phyloP scores from a whole-genome alignment of 2,113 vertebrate species.

The Festucalex cinctus region DNA sequence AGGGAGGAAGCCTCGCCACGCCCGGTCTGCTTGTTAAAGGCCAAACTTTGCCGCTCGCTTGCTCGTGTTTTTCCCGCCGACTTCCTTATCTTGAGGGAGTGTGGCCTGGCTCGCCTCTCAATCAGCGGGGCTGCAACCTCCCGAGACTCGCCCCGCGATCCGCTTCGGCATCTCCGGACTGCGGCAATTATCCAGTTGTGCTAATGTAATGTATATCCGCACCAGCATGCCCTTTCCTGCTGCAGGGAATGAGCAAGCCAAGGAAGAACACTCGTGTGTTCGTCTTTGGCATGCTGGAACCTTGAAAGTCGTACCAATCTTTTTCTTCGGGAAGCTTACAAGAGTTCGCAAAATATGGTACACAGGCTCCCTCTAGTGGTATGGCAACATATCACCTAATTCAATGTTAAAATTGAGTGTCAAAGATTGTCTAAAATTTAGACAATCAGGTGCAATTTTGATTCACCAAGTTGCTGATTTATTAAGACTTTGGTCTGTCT shows the following conservation, averaged over 20 bases:
- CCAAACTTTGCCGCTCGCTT: conserved; percentile 12
- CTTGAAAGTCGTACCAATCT: too few relatives aligned
- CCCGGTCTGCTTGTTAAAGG: conserved; percentile 58
- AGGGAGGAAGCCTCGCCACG: conserved; percentile 42
- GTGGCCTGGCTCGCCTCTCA: conserved; percentile 49
- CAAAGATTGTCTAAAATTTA: too few relatives aligned
- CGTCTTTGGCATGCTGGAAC: too few relatives aligned
- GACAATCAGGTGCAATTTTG: too few relatives aligned
- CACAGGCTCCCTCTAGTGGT: too few relatives aligned
- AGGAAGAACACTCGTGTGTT: not conserved
- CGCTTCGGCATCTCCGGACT: conserved; percentile 48
- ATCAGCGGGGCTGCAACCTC: conserved; percentile 49
- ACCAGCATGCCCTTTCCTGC: conserved; percentile 5
- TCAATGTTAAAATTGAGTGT: too few relatives aligned
- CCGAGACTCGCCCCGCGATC: conserved; percentile 58
- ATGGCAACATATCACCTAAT: too few relatives aligned
- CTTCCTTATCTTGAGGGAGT: conserved; percentile 52
- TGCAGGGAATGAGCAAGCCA: not conserved
- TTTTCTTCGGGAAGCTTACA: too few relatives aligned
- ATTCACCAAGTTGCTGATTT: too few relatives aligned
- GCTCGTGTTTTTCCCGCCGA: conserved; percentile 27
- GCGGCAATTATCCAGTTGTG: conserved; percentile 62
- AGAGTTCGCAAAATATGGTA: too few relatives aligned
- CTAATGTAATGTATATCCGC: conserved; percentile 55
- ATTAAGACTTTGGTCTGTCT: too few relatives aligned